Evolutionary conservation across 2,113 vertebrate species (phyloP).

Genomic region (Macquaria australasica): DNA sequence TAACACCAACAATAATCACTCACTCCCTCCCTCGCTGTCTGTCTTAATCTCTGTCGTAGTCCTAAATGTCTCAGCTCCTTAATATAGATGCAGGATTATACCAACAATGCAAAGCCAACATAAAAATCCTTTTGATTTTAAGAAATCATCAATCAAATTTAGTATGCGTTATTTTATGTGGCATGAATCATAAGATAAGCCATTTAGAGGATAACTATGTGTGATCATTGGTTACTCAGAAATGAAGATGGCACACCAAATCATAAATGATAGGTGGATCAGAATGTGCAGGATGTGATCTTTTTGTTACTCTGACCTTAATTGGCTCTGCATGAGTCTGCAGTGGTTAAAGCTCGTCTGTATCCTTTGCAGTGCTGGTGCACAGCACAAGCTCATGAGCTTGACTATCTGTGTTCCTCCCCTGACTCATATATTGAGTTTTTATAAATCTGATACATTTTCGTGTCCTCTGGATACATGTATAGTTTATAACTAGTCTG

Average conservation of each 20-base stretch:
- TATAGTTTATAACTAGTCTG: neutral
- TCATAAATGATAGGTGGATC: constrained; percentile 21
- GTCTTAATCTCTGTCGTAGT: constrained; percentile 36
- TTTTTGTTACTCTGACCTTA: constrained; percentile 21
- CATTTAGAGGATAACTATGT: constrained; percentile 10
- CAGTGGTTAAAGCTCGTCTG: constrained; percentile 3
- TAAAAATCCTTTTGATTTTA: constrained; percentile 34
- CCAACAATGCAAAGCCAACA: constrained; percentile 52
- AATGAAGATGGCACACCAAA: constrained; percentile 2
- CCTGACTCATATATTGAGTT: neutral
- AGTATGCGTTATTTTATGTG: neutral
- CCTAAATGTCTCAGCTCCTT: constrained; percentile 46
- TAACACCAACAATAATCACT: constrained; percentile 31
- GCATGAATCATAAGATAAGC: constrained; percentile 16
- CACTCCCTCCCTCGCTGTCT: constrained; percentile 20
- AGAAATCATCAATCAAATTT: constrained; percentile 35
- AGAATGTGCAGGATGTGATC: neutral
- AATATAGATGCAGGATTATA: constrained; percentile 46
- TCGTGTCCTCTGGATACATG: neutral
- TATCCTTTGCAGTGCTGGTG: constrained; percentile 83
- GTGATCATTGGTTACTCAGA: constrained; percentile 12
- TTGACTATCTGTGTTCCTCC: constrained; percentile 84
- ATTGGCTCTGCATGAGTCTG: constrained; percentile 11
- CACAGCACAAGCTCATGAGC: constrained; percentile 65
- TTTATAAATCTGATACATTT: neutral